Evolutionary conservation across 2,113 vertebrate species (phyloP).

Genomic region (Oreochromis aureus): DNA sequence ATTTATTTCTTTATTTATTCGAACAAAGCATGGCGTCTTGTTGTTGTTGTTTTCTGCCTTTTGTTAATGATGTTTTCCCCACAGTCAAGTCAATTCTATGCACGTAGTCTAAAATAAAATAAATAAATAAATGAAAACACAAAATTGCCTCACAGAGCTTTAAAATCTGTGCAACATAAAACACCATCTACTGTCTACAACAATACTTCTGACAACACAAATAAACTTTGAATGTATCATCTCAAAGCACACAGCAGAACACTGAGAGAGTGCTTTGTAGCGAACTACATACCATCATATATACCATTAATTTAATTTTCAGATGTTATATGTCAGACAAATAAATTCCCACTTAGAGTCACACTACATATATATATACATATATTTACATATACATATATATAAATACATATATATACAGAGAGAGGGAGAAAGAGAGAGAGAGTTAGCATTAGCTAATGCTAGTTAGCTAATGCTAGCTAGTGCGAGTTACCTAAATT

Average conservation of each 20-base stretch:
- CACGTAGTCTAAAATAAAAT: not conserved
- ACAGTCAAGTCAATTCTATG: not conserved
- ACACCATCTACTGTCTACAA: not conserved
- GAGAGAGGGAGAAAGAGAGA: not conserved
- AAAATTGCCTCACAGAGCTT: not conserved
- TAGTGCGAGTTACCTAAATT: not conserved
- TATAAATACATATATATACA: fast-evolving
- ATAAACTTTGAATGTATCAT: not conserved
- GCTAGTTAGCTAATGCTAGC: not conserved
- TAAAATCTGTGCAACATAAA: not conserved
- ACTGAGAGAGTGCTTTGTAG: not conserved
- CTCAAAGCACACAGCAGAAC: not conserved
- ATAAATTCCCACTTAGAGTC: not conserved
- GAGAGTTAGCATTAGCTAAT: not conserved
- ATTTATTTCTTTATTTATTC: not conserved
- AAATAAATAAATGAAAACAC: not conserved
- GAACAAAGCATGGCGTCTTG: not conserved
- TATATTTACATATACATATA: no score
- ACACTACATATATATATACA: not conserved
- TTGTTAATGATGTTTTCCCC: not conserved
- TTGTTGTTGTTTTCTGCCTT: not conserved
- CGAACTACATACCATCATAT: not conserved
- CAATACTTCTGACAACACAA: not conserved
- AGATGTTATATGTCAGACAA: not conserved
- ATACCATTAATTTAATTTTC: not conserved